Evolutionary conservation across 2,113 vertebrate genomes (phyloP).

Genomic region (Dasyornis broadbenti): DNA sequence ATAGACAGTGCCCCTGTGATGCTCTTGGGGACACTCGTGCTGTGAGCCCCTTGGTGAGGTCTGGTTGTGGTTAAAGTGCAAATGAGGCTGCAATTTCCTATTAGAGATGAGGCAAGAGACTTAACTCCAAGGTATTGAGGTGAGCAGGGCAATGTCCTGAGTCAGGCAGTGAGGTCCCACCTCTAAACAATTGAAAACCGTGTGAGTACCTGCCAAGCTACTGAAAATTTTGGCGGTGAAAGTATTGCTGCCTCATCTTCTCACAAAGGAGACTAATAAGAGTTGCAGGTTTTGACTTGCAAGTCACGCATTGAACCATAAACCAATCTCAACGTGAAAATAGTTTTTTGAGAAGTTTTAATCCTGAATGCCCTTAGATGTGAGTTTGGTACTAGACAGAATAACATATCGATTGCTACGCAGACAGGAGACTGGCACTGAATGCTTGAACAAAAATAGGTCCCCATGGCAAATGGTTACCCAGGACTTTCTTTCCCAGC

Average conservation of each 20-base stretch:
- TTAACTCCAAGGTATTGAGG: not conserved
- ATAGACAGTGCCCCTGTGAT: not conserved
- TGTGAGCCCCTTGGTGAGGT: accelerated
- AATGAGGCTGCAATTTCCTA: not conserved
- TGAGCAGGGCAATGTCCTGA: not conserved
- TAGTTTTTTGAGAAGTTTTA: not conserved
- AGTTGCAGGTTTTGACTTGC: not conserved
- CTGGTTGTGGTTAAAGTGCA: not conserved
- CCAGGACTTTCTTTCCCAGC: not conserved
- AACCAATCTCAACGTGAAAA: not conserved
- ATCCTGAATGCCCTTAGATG: not conserved
- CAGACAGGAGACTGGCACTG: not conserved
- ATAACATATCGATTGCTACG: not conserved
- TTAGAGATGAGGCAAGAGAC: not conserved
- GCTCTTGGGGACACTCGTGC: accelerated
- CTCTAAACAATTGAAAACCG: not conserved
- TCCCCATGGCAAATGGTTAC: not conserved
- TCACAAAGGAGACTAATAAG: not conserved
- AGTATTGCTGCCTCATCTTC: not conserved
- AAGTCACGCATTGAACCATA: not conserved
- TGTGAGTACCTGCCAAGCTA: not conserved
- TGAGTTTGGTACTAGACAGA: not conserved
- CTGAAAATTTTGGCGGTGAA: not conserved
- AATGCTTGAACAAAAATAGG: not conserved
- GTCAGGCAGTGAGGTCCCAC: accelerated